Evolutionary conservation across 2,888 invertebrate species (phyloP).

Genomic region (Drosophila quinaria): DNA sequence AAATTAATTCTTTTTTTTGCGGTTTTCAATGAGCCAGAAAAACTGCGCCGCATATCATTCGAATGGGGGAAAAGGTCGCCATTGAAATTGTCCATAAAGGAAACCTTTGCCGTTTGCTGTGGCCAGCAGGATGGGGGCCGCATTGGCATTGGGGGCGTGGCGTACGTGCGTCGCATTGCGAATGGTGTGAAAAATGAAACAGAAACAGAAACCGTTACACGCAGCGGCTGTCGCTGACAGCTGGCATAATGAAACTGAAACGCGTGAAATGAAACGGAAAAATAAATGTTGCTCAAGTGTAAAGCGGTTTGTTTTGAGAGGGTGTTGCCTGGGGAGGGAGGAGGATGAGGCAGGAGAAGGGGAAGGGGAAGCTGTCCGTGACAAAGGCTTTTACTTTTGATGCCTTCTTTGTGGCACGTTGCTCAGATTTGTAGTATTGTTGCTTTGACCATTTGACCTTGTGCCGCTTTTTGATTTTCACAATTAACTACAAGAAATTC

Average conservation of each 20-base stretch:
- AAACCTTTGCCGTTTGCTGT: slow-evolving; percentile 39
- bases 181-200: slow-evolving; percentile 74
- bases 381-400: slow-evolving; percentile 59
- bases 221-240: slow-evolving; percentile 67
- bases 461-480: slow-evolving; percentile 21
- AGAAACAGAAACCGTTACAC: slow-evolving; percentile 52
- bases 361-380: slow-evolving; percentile 41
- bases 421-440: slow-evolving; percentile 17
- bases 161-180: slow-evolving; percentile 65
- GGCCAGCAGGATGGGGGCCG: slow-evolving; percentile 11
- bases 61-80: slow-evolving; percentile 55
- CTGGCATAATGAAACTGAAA: slow-evolving; percentile 73
- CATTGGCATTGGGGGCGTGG: slow-evolving; percentile 7
- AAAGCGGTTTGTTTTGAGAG: slow-evolving; percentile 53
- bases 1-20: slow-evolving; percentile 63
- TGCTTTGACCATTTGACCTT: slow-evolving; percentile 58
- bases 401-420: slow-evolving; percentile 23
- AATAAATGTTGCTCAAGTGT: slow-evolving; percentile 74
- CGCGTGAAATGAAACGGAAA: slow-evolving; percentile 74
- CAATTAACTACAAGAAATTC: slow-evolving; percentile 31
- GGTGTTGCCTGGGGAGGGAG: background rate
- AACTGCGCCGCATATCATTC: slow-evolving; percentile 64
- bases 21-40: slow-evolving; percentile 63
- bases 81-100: slow-evolving; percentile 50
- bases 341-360: background rate